A percentile compares a stretch with the other conserved stretches of the same genome.
phyloP scores from a whole-genome alignment of 2,797 vertebrate genomes.

The Picus viridis region DNA sequence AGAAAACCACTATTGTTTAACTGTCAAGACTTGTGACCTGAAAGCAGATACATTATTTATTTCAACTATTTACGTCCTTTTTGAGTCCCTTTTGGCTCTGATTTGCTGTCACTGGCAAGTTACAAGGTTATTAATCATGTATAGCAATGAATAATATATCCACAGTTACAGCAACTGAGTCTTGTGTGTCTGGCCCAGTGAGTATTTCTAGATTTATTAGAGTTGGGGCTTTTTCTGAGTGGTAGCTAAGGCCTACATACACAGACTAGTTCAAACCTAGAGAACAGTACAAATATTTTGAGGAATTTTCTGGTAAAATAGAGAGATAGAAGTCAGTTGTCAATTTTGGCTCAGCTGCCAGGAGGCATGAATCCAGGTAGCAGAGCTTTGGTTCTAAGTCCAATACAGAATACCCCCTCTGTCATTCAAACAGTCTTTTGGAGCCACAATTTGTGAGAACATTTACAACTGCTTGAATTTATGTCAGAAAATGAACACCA shows the following conservation, averaged over 20 bases:
- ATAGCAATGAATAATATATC: slow-evolving; percentile 49
- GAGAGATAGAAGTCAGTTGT: background rate
- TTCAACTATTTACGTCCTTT: slow-evolving; percentile 49
- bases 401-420: background rate
- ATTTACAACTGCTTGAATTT: background rate
- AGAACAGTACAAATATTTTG: background rate
- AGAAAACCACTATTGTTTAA: background rate
- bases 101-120: slow-evolving; percentile 36
- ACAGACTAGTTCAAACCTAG: background rate
- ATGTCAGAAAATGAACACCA: background rate
- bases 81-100: slow-evolving; percentile 43
- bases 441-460: background rate
- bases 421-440: background rate
- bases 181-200: background rate
- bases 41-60: slow-evolving; percentile 56
- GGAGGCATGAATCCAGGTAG: background rate
- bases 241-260: background rate
- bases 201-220: background rate
- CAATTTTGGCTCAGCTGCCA: background rate
- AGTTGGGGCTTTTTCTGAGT: background rate
- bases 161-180: slow-evolving; percentile 10
- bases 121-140: slow-evolving; percentile 47
- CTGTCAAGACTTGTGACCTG: background rate
- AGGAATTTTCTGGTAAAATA: background rate
- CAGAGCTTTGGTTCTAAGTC: background rate